These are phyloP conservation scores for Leptogaster cylindrica DNA, from an alignment of 2,888 invertebrate genomes.

Conservation along the genomic window DNA sequence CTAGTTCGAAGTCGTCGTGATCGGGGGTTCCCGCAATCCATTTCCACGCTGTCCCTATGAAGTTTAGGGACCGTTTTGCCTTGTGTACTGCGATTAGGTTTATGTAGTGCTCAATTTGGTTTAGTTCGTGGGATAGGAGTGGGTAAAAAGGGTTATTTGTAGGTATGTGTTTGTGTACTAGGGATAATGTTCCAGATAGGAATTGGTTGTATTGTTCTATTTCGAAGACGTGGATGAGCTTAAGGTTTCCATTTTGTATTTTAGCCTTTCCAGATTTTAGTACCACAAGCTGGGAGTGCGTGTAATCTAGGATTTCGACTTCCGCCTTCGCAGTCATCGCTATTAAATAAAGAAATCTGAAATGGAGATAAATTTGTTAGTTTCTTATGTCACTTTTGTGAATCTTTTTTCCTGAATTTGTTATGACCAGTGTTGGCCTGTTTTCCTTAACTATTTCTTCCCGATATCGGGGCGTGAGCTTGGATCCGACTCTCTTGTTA, in stretches of 20 bases:
- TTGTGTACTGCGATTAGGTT: constrained; percentile 1
- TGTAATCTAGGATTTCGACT: background rate
- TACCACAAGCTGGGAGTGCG: background rate
- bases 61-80: constrained; percentile 21
- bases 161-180: constrained; percentile 9
- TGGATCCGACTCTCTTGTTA: constrained; percentile 36
- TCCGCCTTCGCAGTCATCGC: background rate
- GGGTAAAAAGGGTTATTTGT: background rate
- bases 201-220: background rate
- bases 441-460: constrained; percentile 28
- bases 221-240: background rate
- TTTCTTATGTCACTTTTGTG: constrained; percentile 32
- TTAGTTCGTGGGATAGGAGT: constrained; percentile 10
- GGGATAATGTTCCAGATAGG: background rate
- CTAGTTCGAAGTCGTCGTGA: background rate
- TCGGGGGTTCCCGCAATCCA: constrained; percentile 24
- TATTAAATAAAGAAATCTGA: background rate
- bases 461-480: constrained; percentile 7
- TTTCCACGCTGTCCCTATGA: constrained; percentile 36
- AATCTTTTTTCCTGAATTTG: constrained; percentile 21
- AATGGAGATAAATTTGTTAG: background rate
- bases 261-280: background rate
- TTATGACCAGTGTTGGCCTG: constrained; percentile 9
- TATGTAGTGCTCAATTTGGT: constrained; percentile 17
- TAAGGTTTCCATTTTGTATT: background rate